Evolutionary conservation across 2,113 vertebrate genomes (phyloP), one percentile per base, ranked within the genome.

Genomic region (Lynx canadensis): DNA sequence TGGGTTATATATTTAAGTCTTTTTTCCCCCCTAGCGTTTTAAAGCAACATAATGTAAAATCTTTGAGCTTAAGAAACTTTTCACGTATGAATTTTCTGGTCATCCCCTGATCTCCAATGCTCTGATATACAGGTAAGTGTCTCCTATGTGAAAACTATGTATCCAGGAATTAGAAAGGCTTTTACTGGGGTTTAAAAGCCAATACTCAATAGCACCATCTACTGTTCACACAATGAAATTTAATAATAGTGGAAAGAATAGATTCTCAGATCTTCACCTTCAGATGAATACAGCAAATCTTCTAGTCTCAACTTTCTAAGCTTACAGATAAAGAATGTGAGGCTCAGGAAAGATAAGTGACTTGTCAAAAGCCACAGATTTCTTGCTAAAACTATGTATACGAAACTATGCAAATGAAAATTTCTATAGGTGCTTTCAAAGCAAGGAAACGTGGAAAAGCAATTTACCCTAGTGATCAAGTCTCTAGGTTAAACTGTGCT

Each of bases 191-290:
- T 96, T 69, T 89, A 73, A 48, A 94, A 95, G 52, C 45, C n/a
- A 89, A 18, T 63, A 88, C 93, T 79, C 91, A 92, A 83, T 66
- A 97, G 93, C 82, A 88, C 96, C 31, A 66, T 63, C 45, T 89
- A 81, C 88, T 94, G 86, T 38, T 38, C 79, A 95, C 55, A 78
- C 4, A 27, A 13, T 88, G 57, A 87, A 92, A 90, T 78, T 91
- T 93, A 97, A 45, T 60, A 93, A 68, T 9, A 82, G 52, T 50
- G 36, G 45, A 12, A 79, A 95, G 73, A 92, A 55, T 6, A 79
- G 36, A 78, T 13, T 65, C 13, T 57, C 38, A 31, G 38, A 80
- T 66, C 48, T 82, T 95, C 60, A 82, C 4, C 36, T 25, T 84
- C 36, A 36, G 85, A 38, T 29, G 2, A 93, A 89, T 55, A 38